A percentile compares a stretch with the other conserved stretches of the same genome.
phyloP scores from a whole-genome alignment of 2,797 vertebrate genomes.

The Sebastes minor region DNA sequence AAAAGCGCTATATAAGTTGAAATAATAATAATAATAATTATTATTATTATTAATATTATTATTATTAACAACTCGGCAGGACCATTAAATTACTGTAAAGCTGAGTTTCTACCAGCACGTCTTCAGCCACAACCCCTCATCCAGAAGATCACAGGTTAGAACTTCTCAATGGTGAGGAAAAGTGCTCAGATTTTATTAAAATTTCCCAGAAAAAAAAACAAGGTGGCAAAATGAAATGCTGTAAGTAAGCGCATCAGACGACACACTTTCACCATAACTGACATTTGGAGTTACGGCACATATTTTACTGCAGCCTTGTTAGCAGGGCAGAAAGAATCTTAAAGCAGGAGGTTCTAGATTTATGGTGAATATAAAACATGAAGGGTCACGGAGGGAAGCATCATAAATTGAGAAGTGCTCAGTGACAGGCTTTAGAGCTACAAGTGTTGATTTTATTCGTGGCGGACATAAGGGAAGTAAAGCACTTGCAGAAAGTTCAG shows the following conservation, averaged over 20 bases:
- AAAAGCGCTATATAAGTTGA: too few species aligned
- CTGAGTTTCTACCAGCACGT: neutral
- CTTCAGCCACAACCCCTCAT: neutral
- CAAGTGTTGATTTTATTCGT: neutral
- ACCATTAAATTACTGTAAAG: neutral
- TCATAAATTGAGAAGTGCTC: slow-evolving; percentile 24
- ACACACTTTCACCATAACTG: neutral
- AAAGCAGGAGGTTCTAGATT: slow-evolving; percentile 20
- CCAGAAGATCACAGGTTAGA: neutral
- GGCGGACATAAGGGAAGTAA: neutral
- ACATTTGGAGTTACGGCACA: slow-evolving; percentile 5
- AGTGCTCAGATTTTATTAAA: neutral
- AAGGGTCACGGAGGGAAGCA: neutral
- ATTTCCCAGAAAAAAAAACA: neutral
- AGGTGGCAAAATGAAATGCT: neutral
- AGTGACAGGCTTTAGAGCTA: slow-evolving; percentile 8
- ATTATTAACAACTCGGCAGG: neutral
- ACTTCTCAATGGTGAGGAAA: neutral
- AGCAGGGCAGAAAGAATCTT: neutral
- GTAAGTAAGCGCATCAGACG: neutral
- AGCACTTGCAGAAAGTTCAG: slow-evolving; percentile 21
- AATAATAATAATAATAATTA: too few species aligned
- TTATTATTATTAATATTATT: too few species aligned
- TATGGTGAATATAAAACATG: slow-evolving; percentile 13
- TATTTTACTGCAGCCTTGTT: neutral